phyloP scores from a whole-genome alignment of 2,113 vertebrate species.

The Toxotes chatareus region DNA sequence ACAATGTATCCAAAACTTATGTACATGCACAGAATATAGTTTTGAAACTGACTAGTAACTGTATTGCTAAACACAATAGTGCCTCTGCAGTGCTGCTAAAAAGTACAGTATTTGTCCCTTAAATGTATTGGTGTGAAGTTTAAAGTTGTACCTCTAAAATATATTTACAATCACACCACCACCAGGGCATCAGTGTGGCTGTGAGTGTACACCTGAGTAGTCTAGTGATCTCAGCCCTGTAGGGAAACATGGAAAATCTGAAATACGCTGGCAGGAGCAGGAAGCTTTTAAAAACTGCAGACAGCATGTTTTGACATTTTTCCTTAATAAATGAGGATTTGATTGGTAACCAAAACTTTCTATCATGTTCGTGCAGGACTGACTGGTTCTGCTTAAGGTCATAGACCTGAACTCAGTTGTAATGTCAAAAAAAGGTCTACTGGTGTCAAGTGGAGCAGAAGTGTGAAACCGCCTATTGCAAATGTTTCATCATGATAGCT shows the following conservation, averaged over 20 bases:
- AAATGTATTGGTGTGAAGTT: background rate
- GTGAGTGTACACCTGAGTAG: background rate
- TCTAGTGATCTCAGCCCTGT: no score
- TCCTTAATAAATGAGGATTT: no score
- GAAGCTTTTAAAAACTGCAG: no score
- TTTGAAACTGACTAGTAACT: no score
- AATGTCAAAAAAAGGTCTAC: background rate
- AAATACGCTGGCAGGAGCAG: background rate
- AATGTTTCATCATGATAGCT: background rate
- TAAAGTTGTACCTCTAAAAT: no score
- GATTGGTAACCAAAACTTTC: no score
- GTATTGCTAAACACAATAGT: no score
- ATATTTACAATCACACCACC: background rate
- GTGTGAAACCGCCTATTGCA: background rate
- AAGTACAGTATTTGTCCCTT: background rate
- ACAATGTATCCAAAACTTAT: no score
- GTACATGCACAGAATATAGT: no score
- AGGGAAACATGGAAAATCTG: background rate
- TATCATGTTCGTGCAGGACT: no score
- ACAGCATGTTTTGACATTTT: no score
- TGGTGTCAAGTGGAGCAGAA: background rate
- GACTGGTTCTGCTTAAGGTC: no score
- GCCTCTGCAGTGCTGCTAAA: background rate
- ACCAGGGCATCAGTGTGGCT: background rate
- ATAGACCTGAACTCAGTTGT: background rate